phyloP scores from a whole-genome alignment of 2,113 vertebrate genomes.

The Eulemur rufifrons region DNA sequence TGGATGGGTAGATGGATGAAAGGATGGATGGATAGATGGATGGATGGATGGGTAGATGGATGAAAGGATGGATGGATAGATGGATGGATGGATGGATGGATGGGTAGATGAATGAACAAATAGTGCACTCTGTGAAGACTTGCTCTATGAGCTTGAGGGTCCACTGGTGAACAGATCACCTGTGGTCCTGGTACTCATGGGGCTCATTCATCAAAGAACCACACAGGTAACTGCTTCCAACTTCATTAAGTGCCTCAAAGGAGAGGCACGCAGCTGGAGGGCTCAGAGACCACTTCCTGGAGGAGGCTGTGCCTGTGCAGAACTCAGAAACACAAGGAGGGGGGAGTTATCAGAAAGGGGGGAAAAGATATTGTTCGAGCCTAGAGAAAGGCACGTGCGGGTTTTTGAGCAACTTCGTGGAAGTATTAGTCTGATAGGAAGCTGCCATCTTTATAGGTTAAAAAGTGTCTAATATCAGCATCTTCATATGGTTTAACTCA shows the following conservation, averaged over 20 bases:
- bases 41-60: background rate
- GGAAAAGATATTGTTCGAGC: background rate
- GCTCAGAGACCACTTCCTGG: background rate
- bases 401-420: background rate
- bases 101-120: background rate
- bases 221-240: background rate
- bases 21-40: accelerated
- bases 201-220: background rate
- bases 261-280: background rate
- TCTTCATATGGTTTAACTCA: background rate
- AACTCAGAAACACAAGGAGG: background rate
- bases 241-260: background rate
- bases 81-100: accelerated
- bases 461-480: background rate
- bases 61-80: background rate
- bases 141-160: background rate
- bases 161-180: background rate
- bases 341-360: accelerated
- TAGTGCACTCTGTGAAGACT: background rate
- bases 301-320: background rate
- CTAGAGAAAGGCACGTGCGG: background rate
- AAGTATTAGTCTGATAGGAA: background rate
- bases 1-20: background rate
- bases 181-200: background rate
- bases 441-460: background rate